Evolutionary conservation across 2,888 invertebrate species (phyloP).

Genomic region (Xanthia togata): DNA sequence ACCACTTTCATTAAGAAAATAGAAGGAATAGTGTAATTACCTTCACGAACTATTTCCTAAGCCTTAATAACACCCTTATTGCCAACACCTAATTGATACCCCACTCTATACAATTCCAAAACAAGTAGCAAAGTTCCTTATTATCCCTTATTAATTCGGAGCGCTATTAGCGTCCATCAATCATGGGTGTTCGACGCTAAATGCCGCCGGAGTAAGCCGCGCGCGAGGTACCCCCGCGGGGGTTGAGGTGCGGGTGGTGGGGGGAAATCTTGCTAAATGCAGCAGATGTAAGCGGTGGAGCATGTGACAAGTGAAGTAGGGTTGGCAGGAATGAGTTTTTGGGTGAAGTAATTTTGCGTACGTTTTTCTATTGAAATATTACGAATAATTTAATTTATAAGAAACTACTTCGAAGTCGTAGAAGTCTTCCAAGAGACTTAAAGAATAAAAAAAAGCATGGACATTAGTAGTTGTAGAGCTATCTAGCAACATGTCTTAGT

Average conservation of each 20-base stretch:
- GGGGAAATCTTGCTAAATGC: constrained; percentile 66
- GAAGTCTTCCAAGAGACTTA: too few relatives aligned
- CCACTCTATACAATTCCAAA: constrained; percentile 24
- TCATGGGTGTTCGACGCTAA: constrained; percentile 70
- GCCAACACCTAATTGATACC: constrained; percentile 32
- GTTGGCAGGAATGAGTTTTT: constrained; percentile 32
- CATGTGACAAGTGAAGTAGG: constrained; percentile 73
- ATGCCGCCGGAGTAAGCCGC: constrained; percentile 59
- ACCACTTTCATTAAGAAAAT: neutral
- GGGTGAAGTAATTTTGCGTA: neutral
- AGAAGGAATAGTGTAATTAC: neutral
- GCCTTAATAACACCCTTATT: neutral
- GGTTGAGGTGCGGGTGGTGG: constrained; percentile 13
- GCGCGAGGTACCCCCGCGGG: constrained; percentile 19
- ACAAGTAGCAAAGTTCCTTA: constrained; percentile 19
- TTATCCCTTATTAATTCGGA: constrained; percentile 66
- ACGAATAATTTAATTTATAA: too few relatives aligned
- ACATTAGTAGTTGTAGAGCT: too few relatives aligned
- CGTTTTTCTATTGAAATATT: too few relatives aligned
- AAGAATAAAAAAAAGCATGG: too few relatives aligned
- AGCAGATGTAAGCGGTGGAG: constrained; percentile 70
- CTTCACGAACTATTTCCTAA: neutral
- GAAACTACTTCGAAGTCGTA: too few relatives aligned
- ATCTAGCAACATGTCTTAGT: too few relatives aligned
- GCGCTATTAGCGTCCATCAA: constrained; percentile 78